Evolutionary conservation across 2,888 invertebrate genomes (phyloP).

Genomic region (Cetonia aurata): DNA sequence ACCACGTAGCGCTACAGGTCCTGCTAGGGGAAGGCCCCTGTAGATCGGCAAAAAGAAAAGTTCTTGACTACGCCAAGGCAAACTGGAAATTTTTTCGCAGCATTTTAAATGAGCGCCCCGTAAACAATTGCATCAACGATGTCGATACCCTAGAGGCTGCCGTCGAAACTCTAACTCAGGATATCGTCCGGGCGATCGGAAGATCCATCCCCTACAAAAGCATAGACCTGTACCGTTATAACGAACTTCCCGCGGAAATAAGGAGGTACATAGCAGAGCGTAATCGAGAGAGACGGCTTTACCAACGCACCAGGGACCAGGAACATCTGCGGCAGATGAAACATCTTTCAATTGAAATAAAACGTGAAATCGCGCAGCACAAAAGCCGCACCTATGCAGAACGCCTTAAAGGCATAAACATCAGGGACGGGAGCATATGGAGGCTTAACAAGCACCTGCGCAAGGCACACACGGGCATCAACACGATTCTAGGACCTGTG

Average conservation of each 20-base stretch:
- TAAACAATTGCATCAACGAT: not conserved
- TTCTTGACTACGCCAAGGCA: not conserved
- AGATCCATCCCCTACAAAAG: not conserved
- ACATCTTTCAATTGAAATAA: not conserved
- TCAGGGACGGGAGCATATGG: slow-evolving; percentile 1
- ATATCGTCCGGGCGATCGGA: not conserved
- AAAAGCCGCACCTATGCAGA: not conserved
- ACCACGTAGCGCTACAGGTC: slow-evolving; percentile 9
- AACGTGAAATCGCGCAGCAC: not conserved
- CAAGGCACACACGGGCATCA: not conserved
- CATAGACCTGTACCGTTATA: not conserved
- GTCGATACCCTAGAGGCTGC: not conserved
- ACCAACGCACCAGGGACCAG: not conserved
- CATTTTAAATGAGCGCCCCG: not conserved
- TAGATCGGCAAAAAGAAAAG: not conserved
- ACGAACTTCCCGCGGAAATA: not conserved
- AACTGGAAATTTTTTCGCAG: not conserved
- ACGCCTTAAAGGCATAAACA: not conserved
- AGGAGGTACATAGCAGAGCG: not conserved
- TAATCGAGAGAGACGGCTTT: not conserved
- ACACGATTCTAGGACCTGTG: not conserved
- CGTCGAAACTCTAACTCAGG: not conserved
- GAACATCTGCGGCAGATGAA: not conserved
- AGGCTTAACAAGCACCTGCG: slow-evolving; percentile 2
- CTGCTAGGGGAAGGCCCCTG: not conserved